phyloP scores from a whole-genome alignment of 2,888 invertebrate genomes.

The Apamea epomidion region DNA sequence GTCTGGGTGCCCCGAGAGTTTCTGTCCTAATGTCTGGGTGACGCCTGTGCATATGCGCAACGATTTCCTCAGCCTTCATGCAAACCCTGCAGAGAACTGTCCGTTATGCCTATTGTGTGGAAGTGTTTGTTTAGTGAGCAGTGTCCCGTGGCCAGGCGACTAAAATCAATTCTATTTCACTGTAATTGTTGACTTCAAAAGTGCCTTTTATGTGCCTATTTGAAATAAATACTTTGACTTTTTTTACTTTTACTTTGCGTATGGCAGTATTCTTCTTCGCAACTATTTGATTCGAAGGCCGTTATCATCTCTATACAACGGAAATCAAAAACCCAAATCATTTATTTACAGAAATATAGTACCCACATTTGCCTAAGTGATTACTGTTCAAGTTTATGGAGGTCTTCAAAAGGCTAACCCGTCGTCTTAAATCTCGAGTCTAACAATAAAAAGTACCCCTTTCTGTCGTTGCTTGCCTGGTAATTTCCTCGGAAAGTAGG shows the following conservation, averaged over 20 bases:
- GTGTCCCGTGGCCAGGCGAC: no score
- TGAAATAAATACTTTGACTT: no score
- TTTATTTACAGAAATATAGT: slow-evolving; percentile 21
- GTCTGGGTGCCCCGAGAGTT: no score
- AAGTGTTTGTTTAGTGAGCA: no score
- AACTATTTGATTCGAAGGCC: background rate
- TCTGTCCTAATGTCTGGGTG: no score
- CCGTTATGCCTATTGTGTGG: no score
- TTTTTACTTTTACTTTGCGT: no score
- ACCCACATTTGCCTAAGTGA: slow-evolving; percentile 33
- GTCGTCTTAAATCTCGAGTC: slow-evolving; percentile 54
- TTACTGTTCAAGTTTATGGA: slow-evolving; percentile 55
- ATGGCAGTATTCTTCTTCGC: background rate
- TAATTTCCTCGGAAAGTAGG: slow-evolving; percentile 60
- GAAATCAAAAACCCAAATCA: background rate
- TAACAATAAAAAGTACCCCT: slow-evolving; percentile 55
- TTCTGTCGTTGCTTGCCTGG: slow-evolving; percentile 51
- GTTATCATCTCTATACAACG: background rate
- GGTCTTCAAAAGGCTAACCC: slow-evolving; percentile 57
- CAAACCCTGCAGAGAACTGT: background rate
- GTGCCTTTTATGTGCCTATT: no score
- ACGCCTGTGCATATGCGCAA: background rate
- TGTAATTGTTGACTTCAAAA: no score
- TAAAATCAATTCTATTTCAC: no score
- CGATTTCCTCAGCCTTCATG: background rate